Evolutionary conservation across 2,797 vertebrate species (phyloP).

Genomic region (Periparus ater): DNA sequence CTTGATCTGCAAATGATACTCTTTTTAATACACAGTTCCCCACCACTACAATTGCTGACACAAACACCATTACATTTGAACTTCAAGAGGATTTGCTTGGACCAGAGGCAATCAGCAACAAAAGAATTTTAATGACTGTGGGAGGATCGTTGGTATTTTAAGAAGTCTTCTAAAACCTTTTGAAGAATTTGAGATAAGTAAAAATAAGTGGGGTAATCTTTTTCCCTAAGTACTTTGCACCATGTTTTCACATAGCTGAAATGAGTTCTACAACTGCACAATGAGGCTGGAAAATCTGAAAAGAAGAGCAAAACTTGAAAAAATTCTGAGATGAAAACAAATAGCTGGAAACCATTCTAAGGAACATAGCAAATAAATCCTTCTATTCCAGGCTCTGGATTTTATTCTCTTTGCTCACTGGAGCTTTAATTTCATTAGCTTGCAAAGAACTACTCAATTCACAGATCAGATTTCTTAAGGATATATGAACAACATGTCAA

Average conservation of each 20-base stretch:
- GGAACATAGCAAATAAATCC: not conserved
- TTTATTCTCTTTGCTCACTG: conserved; percentile 38
- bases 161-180: conserved; percentile 52
- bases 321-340: not conserved
- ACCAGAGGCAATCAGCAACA: conserved; percentile 17
- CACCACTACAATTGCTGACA: not conserved
- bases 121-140: conserved; percentile 65
- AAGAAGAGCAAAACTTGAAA: not conserved
- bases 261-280: not conserved
- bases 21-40: not conserved
- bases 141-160: conserved; percentile 49
- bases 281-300: not conserved
- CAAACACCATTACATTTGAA: conserved; percentile 12
- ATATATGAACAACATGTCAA: not conserved
- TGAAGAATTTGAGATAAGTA: conserved; percentile 58
- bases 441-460: not conserved
- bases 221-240: conserved; percentile 15
- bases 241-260: not conserved
- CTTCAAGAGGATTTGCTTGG: conserved; percentile 33
- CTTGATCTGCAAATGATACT: not conserved
- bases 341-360: not conserved
- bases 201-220: conserved; percentile 38
- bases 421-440: conserved; percentile 36
- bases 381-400: not conserved
- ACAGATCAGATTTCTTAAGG: conserved; percentile 33